Conservation (phyloP, 92 coral and sea anemone species). For the Paramuricea clavata region DNA sequence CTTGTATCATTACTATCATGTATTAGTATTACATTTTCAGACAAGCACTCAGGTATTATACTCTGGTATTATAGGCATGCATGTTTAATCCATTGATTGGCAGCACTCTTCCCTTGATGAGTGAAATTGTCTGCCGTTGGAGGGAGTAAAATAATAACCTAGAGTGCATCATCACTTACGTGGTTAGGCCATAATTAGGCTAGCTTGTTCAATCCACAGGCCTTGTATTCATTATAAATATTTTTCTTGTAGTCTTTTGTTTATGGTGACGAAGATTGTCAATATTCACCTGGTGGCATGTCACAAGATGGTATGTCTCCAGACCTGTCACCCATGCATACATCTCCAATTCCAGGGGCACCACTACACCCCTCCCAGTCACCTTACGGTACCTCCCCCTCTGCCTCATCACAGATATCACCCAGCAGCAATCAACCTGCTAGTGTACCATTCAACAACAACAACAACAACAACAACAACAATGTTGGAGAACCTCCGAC, state of each 20-base stretch:
- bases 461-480: conserved; percentile 14
- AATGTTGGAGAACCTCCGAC: conserved; percentile 89
- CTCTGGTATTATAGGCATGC: neutral
- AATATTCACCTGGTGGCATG: conserved; percentile 34
- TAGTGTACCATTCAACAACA: conserved; percentile 56
- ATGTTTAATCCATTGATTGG: too few species aligned
- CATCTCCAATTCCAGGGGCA: conserved; percentile 51
- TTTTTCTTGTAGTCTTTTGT: conserved; percentile 17
- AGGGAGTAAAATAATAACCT: too few species aligned
- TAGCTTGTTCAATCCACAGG: too few species aligned
- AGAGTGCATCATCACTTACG: too few species aligned
- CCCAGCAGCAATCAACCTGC: conserved; percentile 60
- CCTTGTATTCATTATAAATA: neutral
- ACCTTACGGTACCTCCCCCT: conserved; percentile 51
- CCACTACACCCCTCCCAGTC: conserved; percentile 63
- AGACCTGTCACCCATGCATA: conserved; percentile 45
- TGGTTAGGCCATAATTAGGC: too few species aligned
- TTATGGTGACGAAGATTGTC: conserved; percentile 30
- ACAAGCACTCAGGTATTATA: neutral
- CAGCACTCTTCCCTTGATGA: too few species aligned
- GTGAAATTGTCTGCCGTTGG: too few species aligned
- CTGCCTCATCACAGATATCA: conserved; percentile 61
- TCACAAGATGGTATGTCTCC: conserved; percentile 46
- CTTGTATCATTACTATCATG: neutral
- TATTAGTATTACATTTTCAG: neutral